These are phyloP conservation scores for Atta texana DNA, from an alignment of 1,140 invertebrate species.

Conservation along the genomic window DNA sequence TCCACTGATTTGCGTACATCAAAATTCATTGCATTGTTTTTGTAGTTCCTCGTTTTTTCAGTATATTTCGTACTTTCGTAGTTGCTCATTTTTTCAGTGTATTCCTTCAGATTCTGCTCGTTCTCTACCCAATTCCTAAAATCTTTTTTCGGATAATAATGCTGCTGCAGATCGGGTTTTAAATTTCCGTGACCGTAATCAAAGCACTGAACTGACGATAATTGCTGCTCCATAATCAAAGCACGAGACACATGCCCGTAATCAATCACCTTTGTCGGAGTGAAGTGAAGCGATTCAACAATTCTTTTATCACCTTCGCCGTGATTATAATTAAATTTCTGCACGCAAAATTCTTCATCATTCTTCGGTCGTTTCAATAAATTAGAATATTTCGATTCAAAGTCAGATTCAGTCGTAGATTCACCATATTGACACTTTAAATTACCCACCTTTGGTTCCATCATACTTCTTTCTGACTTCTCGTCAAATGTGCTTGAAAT, in stretches of 20 bases:
- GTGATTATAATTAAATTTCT: constrained; percentile 85
- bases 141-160: constrained; percentile 72
- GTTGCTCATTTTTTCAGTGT: constrained; percentile 77
- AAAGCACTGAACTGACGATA: constrained; percentile 78
- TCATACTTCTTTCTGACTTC: constrained; percentile 41
- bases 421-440: constrained; percentile 35
- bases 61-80: constrained; percentile 45
- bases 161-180: constrained; percentile 79
- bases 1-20: constrained; percentile 47
- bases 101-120: constrained; percentile 83
- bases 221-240: constrained; percentile 53
- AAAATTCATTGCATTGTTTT: constrained; percentile 27
- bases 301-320: constrained; percentile 74
- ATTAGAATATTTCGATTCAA: constrained; percentile 17
- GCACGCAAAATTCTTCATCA: constrained; percentile 79
- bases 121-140: constrained; percentile 84
- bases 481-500: constrained; percentile 8
- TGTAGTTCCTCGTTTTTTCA: constrained; percentile 44
- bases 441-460: constrained; percentile 33
- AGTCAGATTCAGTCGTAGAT: constrained; percentile 1
- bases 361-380: constrained; percentile 54
- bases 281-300: constrained; percentile 67
- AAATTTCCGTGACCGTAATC: constrained; percentile 83
- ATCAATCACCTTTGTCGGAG: constrained; percentile 89
- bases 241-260: constrained; percentile 88